Evolutionary conservation across 2,113 vertebrate species (phyloP).

Genomic region (Prionailurus viverrinus): DNA sequence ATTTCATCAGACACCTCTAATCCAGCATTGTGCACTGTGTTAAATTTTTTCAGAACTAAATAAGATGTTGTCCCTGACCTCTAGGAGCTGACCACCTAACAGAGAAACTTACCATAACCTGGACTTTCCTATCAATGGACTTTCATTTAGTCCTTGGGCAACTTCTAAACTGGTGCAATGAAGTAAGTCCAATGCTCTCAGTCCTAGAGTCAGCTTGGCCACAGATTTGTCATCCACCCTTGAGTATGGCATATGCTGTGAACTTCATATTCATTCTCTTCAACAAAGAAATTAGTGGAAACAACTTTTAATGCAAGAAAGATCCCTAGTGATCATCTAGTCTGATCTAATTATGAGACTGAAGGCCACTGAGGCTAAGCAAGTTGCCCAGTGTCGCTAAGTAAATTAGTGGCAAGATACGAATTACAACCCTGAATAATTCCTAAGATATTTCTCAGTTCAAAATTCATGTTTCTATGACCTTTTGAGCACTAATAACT

Average conservation of each 20-base stretch:
- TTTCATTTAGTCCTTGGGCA: background rate
- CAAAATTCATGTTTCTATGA: constrained; percentile 74
- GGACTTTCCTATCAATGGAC: background rate
- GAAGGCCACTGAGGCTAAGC: background rate
- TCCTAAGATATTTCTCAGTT: constrained; percentile 56
- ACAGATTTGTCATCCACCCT: constrained; percentile 51
- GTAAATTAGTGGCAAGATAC: constrained; percentile 60
- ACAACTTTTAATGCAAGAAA: background rate
- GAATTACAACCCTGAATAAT: constrained; percentile 66
- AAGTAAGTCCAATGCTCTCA: background rate
- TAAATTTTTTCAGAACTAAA: background rate
- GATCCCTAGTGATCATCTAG: background rate
- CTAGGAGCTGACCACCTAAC: background rate
- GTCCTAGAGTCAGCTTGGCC: background rate
- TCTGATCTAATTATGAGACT: constrained; percentile 50
- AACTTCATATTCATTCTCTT: constrained; percentile 20
- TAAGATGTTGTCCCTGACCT: background rate
- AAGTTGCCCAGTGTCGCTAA: constrained; percentile 13
- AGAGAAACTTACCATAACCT: background rate
- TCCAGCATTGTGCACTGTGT: background rate
- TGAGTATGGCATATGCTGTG: background rate
- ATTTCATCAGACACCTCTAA: constrained; percentile 17
- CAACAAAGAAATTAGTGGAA: background rate
- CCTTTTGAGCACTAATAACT: constrained; percentile 75
- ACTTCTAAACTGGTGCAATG: constrained; percentile 8